phyloP scores from a whole-genome alignment of 1,140 invertebrate species.

The Rhysida immarginata region DNA sequence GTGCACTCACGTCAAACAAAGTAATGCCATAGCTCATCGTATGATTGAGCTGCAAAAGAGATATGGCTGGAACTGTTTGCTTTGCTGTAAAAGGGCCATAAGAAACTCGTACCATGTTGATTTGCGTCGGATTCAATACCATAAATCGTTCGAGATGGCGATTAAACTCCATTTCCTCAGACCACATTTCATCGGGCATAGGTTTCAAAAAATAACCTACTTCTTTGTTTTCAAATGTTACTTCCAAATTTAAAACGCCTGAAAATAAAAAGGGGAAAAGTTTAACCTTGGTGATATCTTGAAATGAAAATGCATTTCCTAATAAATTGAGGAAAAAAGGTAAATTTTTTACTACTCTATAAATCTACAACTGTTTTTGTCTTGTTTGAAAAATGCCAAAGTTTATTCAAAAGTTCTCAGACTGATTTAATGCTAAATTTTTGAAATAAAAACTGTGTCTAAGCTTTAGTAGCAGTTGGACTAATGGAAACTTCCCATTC shows the following conservation, averaged over 20 bases:
- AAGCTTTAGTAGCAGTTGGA: no score
- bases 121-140: slow-evolving; percentile 68
- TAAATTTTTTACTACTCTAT: no score
- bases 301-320: no score
- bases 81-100: slow-evolving; percentile 86
- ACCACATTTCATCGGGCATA: not conserved
- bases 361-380: no score
- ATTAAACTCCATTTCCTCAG: not conserved
- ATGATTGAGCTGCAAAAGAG: slow-evolving; percentile 43
- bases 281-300: no score
- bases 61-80: slow-evolving; percentile 78
- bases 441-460: no score
- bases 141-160: slow-evolving; percentile 45
- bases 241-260: slow-evolving; percentile 7
- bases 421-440: no score
- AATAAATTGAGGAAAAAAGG: no score
- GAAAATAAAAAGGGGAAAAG: no score
- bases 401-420: no score
- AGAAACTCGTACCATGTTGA: slow-evolving; percentile 68
- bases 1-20: slow-evolving; percentile 70
- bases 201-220: slow-evolving; percentile 3
- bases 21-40: slow-evolving; percentile 35
- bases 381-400: no score
- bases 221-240: not conserved
- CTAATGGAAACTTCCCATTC: no score